Evolutionary conservation across 2,797 vertebrate genomes (phyloP).

Genomic region (Acipenser transmontanus): DNA sequence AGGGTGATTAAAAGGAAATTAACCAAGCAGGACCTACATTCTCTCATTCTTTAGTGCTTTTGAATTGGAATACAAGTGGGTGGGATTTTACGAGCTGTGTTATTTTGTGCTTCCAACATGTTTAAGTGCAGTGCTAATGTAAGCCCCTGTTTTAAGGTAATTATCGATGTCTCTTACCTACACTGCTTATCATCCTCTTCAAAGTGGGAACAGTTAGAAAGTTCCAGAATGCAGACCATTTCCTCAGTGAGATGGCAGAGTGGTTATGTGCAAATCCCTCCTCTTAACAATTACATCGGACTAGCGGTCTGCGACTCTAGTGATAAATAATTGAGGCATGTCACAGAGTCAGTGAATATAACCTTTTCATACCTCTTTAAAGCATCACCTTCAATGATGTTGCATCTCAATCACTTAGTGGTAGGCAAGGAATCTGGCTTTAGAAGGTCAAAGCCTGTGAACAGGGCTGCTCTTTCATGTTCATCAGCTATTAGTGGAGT

Average conservation of each 20-base stretch:
- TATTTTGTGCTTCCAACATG: too few species aligned
- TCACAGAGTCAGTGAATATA: constrained; percentile 59
- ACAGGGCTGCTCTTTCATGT: neutral
- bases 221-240: too few species aligned
- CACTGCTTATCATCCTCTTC: too few species aligned
- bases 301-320: constrained; percentile 23
- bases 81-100: too few species aligned
- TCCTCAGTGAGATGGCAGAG: neutral
- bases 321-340: constrained; percentile 60
- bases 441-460: neutral
- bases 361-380: constrained; percentile 69
- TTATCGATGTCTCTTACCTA: too few species aligned
- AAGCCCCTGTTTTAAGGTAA: too few species aligned
- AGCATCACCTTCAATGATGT: constrained; percentile 64
- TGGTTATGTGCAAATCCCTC: constrained; percentile 29
- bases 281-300: constrained; percentile 35
- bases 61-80: too few species aligned
- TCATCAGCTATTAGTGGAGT: neutral
- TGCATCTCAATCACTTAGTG: constrained; percentile 56
- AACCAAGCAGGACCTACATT: too few species aligned
- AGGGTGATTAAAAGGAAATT: too few species aligned
- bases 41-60: too few species aligned
- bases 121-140: too few species aligned
- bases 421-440: constrained; percentile 12
- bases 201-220: too few species aligned